A percentile compares a stretch with the other conserved stretches of the same genome.
These are phyloP conservation scores for Ametastegia equiseti DNA, from an alignment of 2,888 invertebrate species.

Conservation along the genomic window DNA sequence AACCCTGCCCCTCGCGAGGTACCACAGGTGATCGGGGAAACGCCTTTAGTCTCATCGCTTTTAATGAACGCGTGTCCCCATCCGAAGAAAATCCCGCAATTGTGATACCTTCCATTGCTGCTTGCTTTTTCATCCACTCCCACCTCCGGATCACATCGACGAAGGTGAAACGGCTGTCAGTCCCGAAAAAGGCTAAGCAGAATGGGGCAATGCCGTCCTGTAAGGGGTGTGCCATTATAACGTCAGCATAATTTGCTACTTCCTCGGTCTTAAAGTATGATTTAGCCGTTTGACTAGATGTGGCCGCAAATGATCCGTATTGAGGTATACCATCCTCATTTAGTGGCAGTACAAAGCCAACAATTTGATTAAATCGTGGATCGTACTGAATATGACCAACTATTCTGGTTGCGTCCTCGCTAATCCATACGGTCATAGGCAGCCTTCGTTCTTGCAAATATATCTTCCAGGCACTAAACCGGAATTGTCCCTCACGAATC, in stretches of 20 bases:
- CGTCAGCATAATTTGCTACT: conserved; percentile 38
- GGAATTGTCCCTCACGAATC: conserved; percentile 31
- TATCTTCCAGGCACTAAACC: background rate
- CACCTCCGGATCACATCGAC: conserved; percentile 28
- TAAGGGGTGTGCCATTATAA: conserved; percentile 48
- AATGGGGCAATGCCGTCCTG: conserved; percentile 23
- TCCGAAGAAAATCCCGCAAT: conserved; percentile 53
- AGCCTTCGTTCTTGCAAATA: conserved; percentile 19
- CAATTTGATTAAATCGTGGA: conserved; percentile 19
- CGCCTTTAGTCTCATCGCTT: conserved; percentile 52
- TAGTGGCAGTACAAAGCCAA: conserved; percentile 23
- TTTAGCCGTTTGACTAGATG: background rate
- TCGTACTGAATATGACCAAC: conserved; percentile 32
- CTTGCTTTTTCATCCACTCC: conserved; percentile 3
- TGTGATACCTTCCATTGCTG: background rate
- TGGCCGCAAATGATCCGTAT: background rate
- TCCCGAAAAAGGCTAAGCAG: conserved; percentile 44
- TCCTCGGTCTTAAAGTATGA: conserved; percentile 33
- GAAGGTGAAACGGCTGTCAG: conserved; percentile 44
- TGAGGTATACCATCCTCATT: background rate
- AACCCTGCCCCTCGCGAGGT: conserved; percentile 12
- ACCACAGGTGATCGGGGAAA: conserved; percentile 49
- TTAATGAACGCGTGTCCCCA: conserved; percentile 53
- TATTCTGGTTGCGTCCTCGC: conserved; percentile 46
- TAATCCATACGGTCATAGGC: conserved; percentile 27